Evolutionary conservation across 2,113 vertebrate species (phyloP), one percentile per base, ranked within the genome.

Genomic region (Brachyistius frenatus): DNA sequence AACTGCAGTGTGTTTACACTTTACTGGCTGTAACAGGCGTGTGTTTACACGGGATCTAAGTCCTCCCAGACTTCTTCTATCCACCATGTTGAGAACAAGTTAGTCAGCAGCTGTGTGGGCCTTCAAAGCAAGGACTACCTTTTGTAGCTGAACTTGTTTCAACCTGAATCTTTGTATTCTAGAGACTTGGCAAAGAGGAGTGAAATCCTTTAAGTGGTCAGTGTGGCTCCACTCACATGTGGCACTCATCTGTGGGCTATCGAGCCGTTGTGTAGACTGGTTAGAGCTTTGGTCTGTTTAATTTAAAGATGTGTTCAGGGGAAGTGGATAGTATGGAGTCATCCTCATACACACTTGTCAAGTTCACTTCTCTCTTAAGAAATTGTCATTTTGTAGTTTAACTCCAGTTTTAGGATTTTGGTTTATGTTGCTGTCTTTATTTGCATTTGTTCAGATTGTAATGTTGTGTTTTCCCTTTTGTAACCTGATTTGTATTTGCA

Each of bases 141-240:
- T 23, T 88, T 92, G 86, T 88, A 83, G 71, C 47, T 67, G 69
- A 85, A 86, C 87, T 85, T 86, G 80, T 90, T 88, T 90, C 80
- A 90, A 79, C 82, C 85, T 66, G 90, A 87, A 53, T 76, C 84
- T 86, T 90, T 94, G 89, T 91, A 60, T 87, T 78, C 73, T 32
- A 32, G 69, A 83, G 85, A 86, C 83, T 89, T 91, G 72, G 86
- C 90, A 86, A 53, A 80, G 79, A 89, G 88, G 81, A 70, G 85
- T 84, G 91, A 92, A 88, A 84, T 89, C 80, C 67, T 89, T 93
- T 80, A 89, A 92, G 90, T 91, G 90, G 89, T 89, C 90, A 90
- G 30, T 53, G 81, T 71, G 76, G 81, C 75, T 76, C 64, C 49
- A 66, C 79, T 90, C 88, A 90, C 92, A 93, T 94, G 90, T 95